Evolutionary conservation across 2,888 invertebrate species (phyloP).

Genomic region (Drosophila robusta): DNA sequence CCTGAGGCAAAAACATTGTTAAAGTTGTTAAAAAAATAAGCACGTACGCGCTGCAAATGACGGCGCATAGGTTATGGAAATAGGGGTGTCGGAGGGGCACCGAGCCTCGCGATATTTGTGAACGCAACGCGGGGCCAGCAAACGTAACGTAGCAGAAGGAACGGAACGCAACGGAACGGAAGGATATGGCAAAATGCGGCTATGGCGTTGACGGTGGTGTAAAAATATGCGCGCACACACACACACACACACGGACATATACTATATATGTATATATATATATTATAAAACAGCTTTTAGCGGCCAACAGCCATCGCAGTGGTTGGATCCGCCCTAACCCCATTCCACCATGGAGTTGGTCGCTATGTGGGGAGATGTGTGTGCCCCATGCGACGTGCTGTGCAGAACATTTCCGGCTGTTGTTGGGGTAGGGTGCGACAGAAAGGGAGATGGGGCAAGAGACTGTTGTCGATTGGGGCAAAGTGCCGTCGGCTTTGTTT

Average conservation of each 20-base stretch:
- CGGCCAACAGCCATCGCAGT: constrained; percentile 64
- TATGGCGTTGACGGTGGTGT: constrained; percentile 59
- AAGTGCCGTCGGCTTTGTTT: constrained; percentile 76
- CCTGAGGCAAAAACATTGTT: constrained; percentile 68
- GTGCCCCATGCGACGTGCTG: constrained; percentile 70
- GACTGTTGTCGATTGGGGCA: constrained; percentile 54
- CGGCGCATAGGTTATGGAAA: constrained; percentile 27
- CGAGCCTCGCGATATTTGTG: constrained; percentile 46
- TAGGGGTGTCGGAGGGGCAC: background rate
- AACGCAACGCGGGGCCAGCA: constrained; percentile 44
- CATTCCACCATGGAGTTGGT: constrained; percentile 18
- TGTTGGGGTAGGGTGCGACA: constrained; percentile 13
- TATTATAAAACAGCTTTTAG: constrained; percentile 78
- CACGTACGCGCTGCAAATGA: constrained; percentile 76
- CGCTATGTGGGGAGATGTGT: constrained; percentile 34
- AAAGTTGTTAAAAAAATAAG: constrained; percentile 75
- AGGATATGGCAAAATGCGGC: constrained; percentile 78
- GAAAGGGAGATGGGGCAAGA: constrained; percentile 9
- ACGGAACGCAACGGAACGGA: constrained; percentile 44
- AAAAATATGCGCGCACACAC: constrained; percentile 41
- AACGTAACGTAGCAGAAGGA: constrained; percentile 20
- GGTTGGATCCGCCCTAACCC: constrained; percentile 20
- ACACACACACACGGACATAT: constrained; percentile 5
- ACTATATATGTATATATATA: constrained; percentile 11
- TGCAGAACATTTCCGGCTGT: constrained; percentile 74